Evolutionary conservation across 2,888 invertebrate genomes (phyloP), one percentile per base, ranked within the genome.

Genomic region (Temnothorax rugatulus): DNA sequence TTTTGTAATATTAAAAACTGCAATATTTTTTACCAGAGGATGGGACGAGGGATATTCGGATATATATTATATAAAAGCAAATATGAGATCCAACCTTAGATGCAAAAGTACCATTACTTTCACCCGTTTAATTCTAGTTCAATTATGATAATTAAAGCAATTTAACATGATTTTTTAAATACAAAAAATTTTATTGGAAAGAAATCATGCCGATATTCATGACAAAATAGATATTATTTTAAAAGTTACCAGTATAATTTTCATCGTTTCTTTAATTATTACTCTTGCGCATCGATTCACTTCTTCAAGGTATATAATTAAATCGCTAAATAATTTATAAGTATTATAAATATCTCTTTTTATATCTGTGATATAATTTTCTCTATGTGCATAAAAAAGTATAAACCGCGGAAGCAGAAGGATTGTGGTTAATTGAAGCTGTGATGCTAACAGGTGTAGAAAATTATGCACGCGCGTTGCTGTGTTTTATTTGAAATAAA

Each of bases 1-100:
- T 92, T 93, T 93, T 93, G 89, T 93, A 93, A 91, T 82, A 83
- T 91, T 92, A 87, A 88, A 92, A 91, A 91, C 91, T 93, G 93
- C 93, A 94, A 94, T 94, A 94, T 93, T 94, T 94, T 94, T 94
- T 94, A 94, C 92, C 94, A 93, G 93, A 94, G 92, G 93, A 94
- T 94, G 93, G 92, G 90, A 93, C 93, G 91, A 92, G 93, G 93
- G 92, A 93, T 90, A 91, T 92, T 93, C 88, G 47, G 66, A 68
- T 44, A 66, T 44, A 66, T 64, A 88, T 92, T 54, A 47, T 66
- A 88, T 92, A 90, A 90, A 88, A 83, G 83, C 81, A 83, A 90
- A 90, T 90, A 90, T 90, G 91, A 34, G 7, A 91, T 90, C 88
- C 84, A 92, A 90, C 84, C 86, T 87, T 89, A 90, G 89, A 91